A percentile compares a stretch with the other conserved stretches of the same genome.
phyloP scores from a whole-genome alignment of 2,888 invertebrate species.

The Drosophila lutescens region DNA sequence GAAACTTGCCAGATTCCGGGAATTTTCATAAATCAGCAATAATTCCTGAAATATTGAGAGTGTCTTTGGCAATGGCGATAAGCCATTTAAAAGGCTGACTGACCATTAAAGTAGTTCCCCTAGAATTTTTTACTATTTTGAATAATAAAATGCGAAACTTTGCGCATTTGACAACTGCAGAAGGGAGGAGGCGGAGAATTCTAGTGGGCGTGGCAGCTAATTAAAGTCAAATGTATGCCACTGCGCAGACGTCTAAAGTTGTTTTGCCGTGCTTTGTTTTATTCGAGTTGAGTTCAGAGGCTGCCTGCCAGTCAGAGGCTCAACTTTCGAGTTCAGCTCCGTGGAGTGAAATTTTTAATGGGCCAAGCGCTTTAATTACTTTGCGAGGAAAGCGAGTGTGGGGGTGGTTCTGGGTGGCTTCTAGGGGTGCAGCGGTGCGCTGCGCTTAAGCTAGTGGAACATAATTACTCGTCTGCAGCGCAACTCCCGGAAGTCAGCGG shows the following conservation, averaged over 20 bases:
- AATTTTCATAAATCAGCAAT: slow-evolving; percentile 74
- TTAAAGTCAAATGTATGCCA: slow-evolving; percentile 69
- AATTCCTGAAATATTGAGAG: slow-evolving; percentile 61
- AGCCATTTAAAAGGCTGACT: slow-evolving; percentile 34
- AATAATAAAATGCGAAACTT: slow-evolving; percentile 20
- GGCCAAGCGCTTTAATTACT: slow-evolving; percentile 80
- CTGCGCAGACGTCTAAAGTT: slow-evolving; percentile 69
- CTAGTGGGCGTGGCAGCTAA: slow-evolving; percentile 58
- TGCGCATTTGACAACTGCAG: slow-evolving; percentile 61
- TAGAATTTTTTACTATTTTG: neutral
- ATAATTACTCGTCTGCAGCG: slow-evolving; percentile 77
- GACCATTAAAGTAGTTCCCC: slow-evolving; percentile 20
- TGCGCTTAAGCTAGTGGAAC: slow-evolving; percentile 78
- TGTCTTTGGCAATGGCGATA: slow-evolving; percentile 54
- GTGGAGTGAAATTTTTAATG: slow-evolving; percentile 78
- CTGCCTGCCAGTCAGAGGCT: slow-evolving; percentile 63
- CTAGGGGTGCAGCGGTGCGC: slow-evolving; percentile 32
- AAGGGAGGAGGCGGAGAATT: neutral
- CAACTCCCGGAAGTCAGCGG: slow-evolving; percentile 75
- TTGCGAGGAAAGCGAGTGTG: slow-evolving; percentile 39
- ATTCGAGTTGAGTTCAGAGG: slow-evolving; percentile 11
- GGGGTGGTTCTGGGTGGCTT: slow-evolving; percentile 7
- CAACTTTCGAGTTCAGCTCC: slow-evolving; percentile 78
- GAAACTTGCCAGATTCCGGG: slow-evolving; percentile 43
- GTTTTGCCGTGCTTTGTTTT: slow-evolving; percentile 44